These are phyloP conservation scores for Eupithecia pulchellata DNA, from an alignment of 2,888 invertebrate species.

Conservation along the genomic window DNA sequence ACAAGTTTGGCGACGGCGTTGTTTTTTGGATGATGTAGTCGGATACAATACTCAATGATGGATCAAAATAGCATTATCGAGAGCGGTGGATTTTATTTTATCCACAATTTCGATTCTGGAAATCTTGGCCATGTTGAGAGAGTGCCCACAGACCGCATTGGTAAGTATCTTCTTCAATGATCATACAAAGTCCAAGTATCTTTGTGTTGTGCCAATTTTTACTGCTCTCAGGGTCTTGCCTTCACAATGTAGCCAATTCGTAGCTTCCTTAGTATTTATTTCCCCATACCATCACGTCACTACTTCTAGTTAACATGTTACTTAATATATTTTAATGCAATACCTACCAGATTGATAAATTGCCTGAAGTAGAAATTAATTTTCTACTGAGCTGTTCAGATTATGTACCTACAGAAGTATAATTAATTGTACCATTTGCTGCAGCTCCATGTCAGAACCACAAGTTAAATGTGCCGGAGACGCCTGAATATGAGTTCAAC, in stretches of 20 bases:
- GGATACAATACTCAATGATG: slow-evolving; percentile 65
- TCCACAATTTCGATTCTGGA: slow-evolving; percentile 95
- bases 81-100: slow-evolving; percentile 92
- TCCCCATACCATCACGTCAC: background rate
- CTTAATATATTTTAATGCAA: background rate
- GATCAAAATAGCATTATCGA: slow-evolving; percentile 82
- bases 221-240: slow-evolving; percentile 51
- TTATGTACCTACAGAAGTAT: background rate
- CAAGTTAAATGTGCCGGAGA: slow-evolving; percentile 76
- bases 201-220: slow-evolving; percentile 54
- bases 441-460: slow-evolving; percentile 68
- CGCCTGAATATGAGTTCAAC: slow-evolving; percentile 92
- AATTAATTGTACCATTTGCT: background rate
- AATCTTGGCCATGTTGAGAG: slow-evolving; percentile 94
- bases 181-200: slow-evolving; percentile 35
- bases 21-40: slow-evolving; percentile 79
- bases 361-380: slow-evolving; percentile 1
- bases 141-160: slow-evolving; percentile 86
- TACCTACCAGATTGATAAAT: background rate
- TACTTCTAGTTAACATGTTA: background rate
- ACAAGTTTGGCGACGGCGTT: slow-evolving; percentile 62
- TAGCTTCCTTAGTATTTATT: background rate
- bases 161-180: slow-evolving; percentile 65
- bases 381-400: background rate
- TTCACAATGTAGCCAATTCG: slow-evolving; percentile 28